These are phyloP conservation scores for Gavia stellata DNA, from an alignment of 2,113 vertebrate genomes.

Conservation along the genomic window DNA sequence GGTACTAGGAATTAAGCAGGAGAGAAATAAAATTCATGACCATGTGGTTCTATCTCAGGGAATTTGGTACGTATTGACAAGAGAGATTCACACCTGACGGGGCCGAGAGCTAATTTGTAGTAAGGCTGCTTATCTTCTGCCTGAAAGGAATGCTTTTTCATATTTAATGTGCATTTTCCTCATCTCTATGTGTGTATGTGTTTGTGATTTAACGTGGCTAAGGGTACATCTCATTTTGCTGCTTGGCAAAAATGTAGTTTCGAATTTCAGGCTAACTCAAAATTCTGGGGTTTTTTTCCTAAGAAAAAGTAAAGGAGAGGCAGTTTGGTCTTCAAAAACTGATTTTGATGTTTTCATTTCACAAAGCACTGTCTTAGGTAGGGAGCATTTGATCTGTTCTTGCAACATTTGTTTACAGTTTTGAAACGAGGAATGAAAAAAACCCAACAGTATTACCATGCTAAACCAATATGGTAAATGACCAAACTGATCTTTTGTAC, in stretches of 20 bases:
- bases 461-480: constrained; percentile 62
- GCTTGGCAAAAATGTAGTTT: not conserved
- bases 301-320: not conserved
- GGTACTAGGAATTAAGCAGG: constrained; percentile 70
- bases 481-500: constrained; percentile 66
- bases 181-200: not conserved
- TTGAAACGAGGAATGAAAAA: constrained; percentile 11
- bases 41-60: constrained; percentile 67
- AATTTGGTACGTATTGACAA: constrained; percentile 65
- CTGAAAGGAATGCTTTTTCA: constrained; percentile 63
- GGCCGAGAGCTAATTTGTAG: constrained; percentile 66
- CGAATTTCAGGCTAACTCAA: not conserved
- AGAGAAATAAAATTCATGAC: constrained; percentile 69
- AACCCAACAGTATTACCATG: not conserved
- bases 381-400: not conserved
- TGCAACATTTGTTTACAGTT: not conserved
- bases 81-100: constrained; percentile 68
- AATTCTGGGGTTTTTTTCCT: not conserved
- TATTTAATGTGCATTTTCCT: constrained; percentile 60
- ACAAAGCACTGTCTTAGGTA: not conserved
- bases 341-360: not conserved
- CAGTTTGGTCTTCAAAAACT: constrained; percentile 48
- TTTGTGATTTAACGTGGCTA: constrained; percentile 17
- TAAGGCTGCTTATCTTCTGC: constrained; percentile 61
- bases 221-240: constrained; percentile 10